phyloP scores from a whole-genome alignment of 2,113 vertebrate species.

The Eudorcas thomsonii region DNA sequence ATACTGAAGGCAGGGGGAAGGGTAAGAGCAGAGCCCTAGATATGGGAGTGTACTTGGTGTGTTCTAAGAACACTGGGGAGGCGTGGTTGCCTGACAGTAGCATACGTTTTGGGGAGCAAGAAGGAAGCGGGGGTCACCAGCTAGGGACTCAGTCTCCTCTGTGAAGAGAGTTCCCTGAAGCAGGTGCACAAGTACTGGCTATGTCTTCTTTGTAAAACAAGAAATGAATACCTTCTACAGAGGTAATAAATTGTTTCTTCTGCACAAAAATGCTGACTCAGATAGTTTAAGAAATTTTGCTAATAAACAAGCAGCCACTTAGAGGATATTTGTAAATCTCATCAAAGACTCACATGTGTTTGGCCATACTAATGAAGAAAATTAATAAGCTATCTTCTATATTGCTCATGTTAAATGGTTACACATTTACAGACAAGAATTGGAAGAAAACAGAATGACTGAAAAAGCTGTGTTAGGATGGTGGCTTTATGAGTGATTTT shows the following conservation, averaged over 20 bases:
- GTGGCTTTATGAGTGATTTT: neutral
- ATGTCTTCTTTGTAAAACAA: neutral
- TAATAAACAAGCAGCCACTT: neutral
- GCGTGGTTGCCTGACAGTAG: neutral
- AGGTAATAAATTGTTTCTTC: neutral
- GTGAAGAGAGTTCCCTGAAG: neutral
- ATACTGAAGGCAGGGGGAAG: neutral
- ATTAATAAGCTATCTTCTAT: neutral
- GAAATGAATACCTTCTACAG: neutral
- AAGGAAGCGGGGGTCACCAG: neutral
- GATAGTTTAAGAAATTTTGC: neutral
- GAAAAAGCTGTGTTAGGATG: neutral
- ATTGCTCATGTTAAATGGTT: neutral
- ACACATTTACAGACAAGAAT: neutral
- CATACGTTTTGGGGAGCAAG: neutral
- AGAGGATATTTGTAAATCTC: neutral
- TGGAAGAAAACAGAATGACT: neutral
- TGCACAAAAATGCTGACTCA: neutral
- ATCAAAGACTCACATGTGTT: neutral
- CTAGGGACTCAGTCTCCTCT: neutral
- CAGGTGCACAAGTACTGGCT: fast-evolving
- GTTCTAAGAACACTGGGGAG: neutral
- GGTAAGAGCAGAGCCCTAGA: neutral
- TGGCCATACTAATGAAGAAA: neutral
- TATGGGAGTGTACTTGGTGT: neutral